Evolutionary conservation across 2,888 invertebrate species (phyloP), one percentile per base, ranked within the genome.

Genomic region (Adineta ricciae): DNA sequence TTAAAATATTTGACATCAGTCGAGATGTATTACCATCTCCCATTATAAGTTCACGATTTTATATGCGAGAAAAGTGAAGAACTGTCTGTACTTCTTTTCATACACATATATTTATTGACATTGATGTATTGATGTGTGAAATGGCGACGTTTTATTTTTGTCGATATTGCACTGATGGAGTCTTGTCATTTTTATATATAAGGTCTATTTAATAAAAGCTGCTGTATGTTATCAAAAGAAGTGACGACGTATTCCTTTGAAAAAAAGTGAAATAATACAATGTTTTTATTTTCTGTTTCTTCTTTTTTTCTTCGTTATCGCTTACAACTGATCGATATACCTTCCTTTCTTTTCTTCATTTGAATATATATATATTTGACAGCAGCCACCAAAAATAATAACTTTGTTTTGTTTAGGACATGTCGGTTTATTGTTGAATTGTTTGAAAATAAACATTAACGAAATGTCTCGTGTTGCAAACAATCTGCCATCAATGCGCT

Each of bases 391-490:
- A 64, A 27, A 64, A 64, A 27, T 64, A 64, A 32, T 32, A 32
- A 27, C 27, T 16, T 64, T 32, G 32, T 32, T 64, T 64, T 64
- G n/a, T 64, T 64, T 19, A 64, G 32, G 64, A 64, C 64, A 27
- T 64, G 16, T 32, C 32, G 64, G 32, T 4, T 16, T 64, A 64
- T 32, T 32, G 32, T 27, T 64, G 32, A 64, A 64, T 64, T 32
- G 27, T 27, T 64, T 27, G 11, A 27, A 19, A 64, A 64, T 32
- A 64, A 16, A 38, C 0, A 41, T 1, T 46, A 46, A 46, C 46
- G 11, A 46, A 41, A 78, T 78, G 78, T 78, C 78, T 24, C 78
- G 78, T 41, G 78, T 78, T 41, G 78, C 78, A 78, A 78, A 16
- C 64, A 64, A 64, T 64, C 32, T 64, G 14, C 64, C 78, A n/a